Evolutionary conservation across 2,888 invertebrate species (phyloP).

Genomic region (Pyrgus malvae): DNA sequence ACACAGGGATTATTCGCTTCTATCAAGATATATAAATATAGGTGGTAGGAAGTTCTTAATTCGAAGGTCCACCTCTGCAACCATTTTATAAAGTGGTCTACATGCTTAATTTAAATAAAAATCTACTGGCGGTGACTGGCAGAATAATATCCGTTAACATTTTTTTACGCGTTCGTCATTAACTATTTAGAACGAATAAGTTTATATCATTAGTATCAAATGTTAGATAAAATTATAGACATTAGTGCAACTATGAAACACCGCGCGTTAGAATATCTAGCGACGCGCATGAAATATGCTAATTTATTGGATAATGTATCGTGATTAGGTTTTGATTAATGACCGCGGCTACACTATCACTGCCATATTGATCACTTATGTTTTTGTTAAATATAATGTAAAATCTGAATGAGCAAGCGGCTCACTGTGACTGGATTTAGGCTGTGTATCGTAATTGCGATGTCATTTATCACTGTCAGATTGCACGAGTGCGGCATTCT

Average conservation of each 20-base stretch:
- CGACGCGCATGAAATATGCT: conserved; percentile 28
- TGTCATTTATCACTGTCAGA: conserved; percentile 44
- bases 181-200: conserved; percentile 21
- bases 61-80: too few relatives aligned
- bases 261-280: conserved; percentile 18
- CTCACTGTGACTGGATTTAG: conserved; percentile 26
- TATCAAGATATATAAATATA: conserved; percentile 4
- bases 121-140: conserved; percentile 10
- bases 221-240: conserved; percentile 28
- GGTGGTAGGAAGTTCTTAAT: too few relatives aligned
- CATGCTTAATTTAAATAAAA: too few relatives aligned
- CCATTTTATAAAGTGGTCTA: too few relatives aligned
- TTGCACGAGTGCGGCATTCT: conserved; percentile 38
- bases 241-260: conserved; percentile 21
- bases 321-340: conserved; percentile 28
- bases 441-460: conserved; percentile 35
- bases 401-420: conserved; percentile 25
- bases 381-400: conserved; percentile 29
- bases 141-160: conserved; percentile 19
- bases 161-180: conserved; percentile 18
- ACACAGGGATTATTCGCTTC: conserved; percentile 5
- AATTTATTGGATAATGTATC: conserved; percentile 28
- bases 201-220: conserved; percentile 25
- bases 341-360: conserved; percentile 26
- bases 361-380: conserved; percentile 27